A percentile compares a stretch with the other conserved stretches of the same genome.
Conservation (phyloP, 2,113 vertebrate species). For the Capreolus pygargus region DNA sequence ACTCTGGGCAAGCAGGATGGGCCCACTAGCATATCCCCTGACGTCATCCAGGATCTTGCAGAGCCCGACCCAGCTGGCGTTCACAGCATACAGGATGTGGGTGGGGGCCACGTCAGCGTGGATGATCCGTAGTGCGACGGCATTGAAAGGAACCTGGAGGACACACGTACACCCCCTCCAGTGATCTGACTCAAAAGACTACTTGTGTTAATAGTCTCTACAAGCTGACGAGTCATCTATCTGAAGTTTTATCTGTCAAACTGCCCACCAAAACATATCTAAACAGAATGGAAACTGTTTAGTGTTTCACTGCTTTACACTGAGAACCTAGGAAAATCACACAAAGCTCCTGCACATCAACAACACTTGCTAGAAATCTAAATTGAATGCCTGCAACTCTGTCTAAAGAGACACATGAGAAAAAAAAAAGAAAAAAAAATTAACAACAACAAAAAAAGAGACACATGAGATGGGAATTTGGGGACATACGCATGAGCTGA, state of each 20-base stretch:
- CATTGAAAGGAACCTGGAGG: conserved; percentile 88
- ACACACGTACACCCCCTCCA: background rate
- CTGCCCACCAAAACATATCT: background rate
- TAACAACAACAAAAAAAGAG: too few species aligned
- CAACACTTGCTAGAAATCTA: too few species aligned
- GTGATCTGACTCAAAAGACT: rapidly evolving
- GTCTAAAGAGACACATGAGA: background rate
- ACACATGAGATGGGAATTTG: rapidly evolving
- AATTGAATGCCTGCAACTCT: background rate
- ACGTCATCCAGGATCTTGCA: conserved; percentile 90
- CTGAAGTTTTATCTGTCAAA: background rate
- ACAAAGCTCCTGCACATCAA: background rate
- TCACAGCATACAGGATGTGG: conserved; percentile 90
- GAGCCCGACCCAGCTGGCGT: conserved; percentile 91
- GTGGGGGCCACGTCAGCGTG: conserved; percentile 90
- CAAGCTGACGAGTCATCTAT: background rate
- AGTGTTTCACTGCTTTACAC: background rate
- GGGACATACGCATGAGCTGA: rapidly evolving
- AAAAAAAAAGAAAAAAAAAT: too few species aligned
- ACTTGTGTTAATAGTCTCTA: background rate
- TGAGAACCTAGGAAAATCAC: background rate
- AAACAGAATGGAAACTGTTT: background rate
- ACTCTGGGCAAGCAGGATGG: conserved; percentile 88
- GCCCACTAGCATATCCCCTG: conserved; percentile 77
- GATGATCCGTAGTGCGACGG: conserved; percentile 86